A percentile compares a stretch with the other conserved stretches of the same genome.
Conservation (phyloP, 2,888 invertebrate species). For the Patella depressa region DNA sequence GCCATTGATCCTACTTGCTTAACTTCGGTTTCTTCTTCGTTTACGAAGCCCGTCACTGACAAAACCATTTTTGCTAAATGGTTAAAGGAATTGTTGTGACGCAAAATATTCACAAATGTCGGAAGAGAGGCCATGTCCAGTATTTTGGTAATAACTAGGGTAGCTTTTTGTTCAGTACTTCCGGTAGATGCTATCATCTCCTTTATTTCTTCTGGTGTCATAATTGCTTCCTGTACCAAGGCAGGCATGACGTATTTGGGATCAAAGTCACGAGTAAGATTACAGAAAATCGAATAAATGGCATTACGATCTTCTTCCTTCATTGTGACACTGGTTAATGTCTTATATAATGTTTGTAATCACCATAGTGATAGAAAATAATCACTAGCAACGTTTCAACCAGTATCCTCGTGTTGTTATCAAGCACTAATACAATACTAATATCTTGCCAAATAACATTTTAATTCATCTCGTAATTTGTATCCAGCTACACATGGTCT, state of each 20-base stretch:
- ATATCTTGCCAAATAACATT: too few relatives aligned
- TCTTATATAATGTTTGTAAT: too few relatives aligned
- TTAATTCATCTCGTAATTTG: too few relatives aligned
- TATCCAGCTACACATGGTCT: too few relatives aligned
- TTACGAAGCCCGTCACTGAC: background rate
- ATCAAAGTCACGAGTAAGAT: background rate
- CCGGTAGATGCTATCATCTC: background rate
- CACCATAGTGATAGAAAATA: too few relatives aligned
- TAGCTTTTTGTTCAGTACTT: background rate
- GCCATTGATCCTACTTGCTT: background rate
- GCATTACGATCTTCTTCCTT: background rate
- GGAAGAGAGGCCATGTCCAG: background rate
- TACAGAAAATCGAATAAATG: background rate
- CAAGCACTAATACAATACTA: too few relatives aligned
- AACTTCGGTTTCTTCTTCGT: background rate
- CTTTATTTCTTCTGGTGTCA: background rate
- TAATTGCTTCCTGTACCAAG: background rate
- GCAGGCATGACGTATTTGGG: background rate
- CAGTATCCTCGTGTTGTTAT: too few relatives aligned
- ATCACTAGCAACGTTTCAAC: too few relatives aligned
- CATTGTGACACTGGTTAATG: background rate
- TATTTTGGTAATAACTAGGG: background rate
- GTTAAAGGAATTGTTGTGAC: background rate
- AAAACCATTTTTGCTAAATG: background rate
- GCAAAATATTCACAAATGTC: background rate